Percentiles rank a stretch among this genome's conserved stretches.
Evolutionary conservation across 2,113 vertebrate species (phyloP).

Genomic region (Dascyllus trimaculatus): DNA sequence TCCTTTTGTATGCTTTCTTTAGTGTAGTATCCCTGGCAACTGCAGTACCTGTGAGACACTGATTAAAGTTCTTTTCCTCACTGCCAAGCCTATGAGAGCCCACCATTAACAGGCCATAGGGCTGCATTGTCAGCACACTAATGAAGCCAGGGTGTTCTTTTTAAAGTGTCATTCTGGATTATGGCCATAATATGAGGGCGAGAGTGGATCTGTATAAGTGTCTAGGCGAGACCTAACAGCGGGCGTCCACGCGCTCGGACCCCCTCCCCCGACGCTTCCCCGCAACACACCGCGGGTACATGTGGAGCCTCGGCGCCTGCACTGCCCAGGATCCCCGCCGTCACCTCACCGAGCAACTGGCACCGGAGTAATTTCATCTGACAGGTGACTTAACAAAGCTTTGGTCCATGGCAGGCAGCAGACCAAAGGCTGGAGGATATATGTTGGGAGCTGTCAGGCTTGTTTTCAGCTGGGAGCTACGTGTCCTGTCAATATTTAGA

Average conservation of each 20-base stretch:
- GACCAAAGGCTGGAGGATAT: slow-evolving; percentile 50
- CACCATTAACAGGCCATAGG: slow-evolving; percentile 64
- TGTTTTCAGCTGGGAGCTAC: slow-evolving; percentile 42
- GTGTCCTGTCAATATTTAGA: slow-evolving; percentile 53
- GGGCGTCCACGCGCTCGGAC: slow-evolving; percentile 1
- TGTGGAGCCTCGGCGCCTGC: slow-evolving; percentile 48
- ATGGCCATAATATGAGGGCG: slow-evolving; percentile 53
- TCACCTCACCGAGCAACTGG: slow-evolving; percentile 57
- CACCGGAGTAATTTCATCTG: slow-evolving; percentile 77
- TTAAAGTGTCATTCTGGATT: slow-evolving; percentile 78
- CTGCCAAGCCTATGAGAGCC: slow-evolving; percentile 72
- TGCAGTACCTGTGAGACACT: slow-evolving; percentile 74
- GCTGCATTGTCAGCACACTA: slow-evolving; percentile 66
- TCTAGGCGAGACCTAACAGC: slow-evolving; percentile 63
- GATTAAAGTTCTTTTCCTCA: slow-evolving; percentile 73
- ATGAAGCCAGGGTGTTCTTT: slow-evolving; percentile 72
- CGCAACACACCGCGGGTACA: slow-evolving; percentile 15
- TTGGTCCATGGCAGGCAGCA: slow-evolving; percentile 65
- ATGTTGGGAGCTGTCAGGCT: slow-evolving; percentile 38
- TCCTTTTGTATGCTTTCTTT: slow-evolving; percentile 75
- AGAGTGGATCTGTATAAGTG: slow-evolving; percentile 59
- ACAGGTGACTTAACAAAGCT: slow-evolving; percentile 82
- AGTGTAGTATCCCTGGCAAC: slow-evolving; percentile 76
- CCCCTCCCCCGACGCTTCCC: slow-evolving; percentile 2
- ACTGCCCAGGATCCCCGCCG: slow-evolving; percentile 54